These are phyloP conservation scores for Pitta sordida DNA, from an alignment of 2,113 vertebrate species.

Conservation along the genomic window DNA sequence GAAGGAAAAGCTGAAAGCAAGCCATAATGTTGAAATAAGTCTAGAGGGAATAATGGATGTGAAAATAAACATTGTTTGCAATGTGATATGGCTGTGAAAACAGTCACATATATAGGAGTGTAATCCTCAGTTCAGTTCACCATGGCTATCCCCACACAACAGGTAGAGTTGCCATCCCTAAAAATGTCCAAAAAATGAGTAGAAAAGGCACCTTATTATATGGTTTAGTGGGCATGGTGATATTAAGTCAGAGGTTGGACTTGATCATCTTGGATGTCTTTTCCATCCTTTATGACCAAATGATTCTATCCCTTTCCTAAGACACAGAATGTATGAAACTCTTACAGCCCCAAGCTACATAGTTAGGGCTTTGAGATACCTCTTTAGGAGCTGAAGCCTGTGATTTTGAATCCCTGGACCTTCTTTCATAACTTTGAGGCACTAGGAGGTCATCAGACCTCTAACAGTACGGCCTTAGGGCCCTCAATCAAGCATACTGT, in stretches of 20 bases:
- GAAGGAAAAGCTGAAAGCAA: conserved; percentile 30
- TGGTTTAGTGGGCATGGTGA: background rate
- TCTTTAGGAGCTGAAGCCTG: background rate
- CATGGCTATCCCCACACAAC: background rate
- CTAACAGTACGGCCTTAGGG: rapidly evolving
- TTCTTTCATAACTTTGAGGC: background rate
- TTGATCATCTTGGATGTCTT: background rate
- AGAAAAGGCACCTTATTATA: background rate
- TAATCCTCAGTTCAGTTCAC: background rate
- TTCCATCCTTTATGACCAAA: background rate
- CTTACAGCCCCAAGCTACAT: background rate
- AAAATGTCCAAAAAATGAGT: background rate
- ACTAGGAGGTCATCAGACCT: background rate
- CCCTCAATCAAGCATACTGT: rapidly evolving
- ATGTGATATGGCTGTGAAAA: background rate
- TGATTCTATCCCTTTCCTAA: background rate
- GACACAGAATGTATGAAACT: background rate
- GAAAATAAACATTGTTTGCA: background rate
- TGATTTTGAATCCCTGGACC: background rate
- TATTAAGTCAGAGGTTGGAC: background rate
- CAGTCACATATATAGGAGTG: background rate
- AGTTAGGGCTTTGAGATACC: background rate
- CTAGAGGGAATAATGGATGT: background rate
- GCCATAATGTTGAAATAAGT: background rate
- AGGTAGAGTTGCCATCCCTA: background rate